A percentile compares a stretch with the other conserved stretches of the same genome.
Conservation (phyloP, 53 echinoderm and acorn worm genomes). For the Apostichopus leukothele region DNA sequence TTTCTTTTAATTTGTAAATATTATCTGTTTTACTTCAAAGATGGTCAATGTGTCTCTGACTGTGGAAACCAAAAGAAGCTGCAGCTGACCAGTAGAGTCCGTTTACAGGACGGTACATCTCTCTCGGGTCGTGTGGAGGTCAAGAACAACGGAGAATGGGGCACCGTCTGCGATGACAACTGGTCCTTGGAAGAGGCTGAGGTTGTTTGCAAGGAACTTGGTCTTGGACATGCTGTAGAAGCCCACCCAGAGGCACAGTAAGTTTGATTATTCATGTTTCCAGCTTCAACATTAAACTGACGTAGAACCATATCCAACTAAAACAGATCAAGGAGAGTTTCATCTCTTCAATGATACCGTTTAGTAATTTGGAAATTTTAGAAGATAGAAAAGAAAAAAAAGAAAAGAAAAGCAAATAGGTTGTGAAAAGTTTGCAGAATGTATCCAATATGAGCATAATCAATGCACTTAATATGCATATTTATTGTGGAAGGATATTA, state of each 20-base stretch:
- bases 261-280: constrained; percentile 27
- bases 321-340: too few relatives aligned
- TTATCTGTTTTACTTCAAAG: constrained; percentile 23
- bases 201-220: constrained; percentile 83
- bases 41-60: constrained; percentile 58
- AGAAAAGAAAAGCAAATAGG: too few relatives aligned
- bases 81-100: constrained; percentile 40
- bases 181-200: constrained; percentile 83
- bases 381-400: too few relatives aligned
- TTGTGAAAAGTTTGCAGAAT: too few relatives aligned
- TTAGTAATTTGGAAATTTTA: too few relatives aligned
- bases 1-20: too few relatives aligned
- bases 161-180: constrained; percentile 89
- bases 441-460: too few relatives aligned
- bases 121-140: constrained; percentile 87
- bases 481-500: too few relatives aligned
- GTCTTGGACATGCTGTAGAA: constrained; percentile 75
- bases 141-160: constrained; percentile 52
- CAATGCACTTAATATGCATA: too few relatives aligned
- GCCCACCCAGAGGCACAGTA: constrained; percentile 71
- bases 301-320: too few relatives aligned
- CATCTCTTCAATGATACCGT: too few relatives aligned
- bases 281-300: too few relatives aligned
- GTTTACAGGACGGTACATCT: constrained; percentile 56
- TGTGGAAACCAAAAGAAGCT: constrained; percentile 54